These are phyloP conservation scores for Rhea pennata DNA, from an alignment of 2,113 vertebrate genomes.

Conservation along the genomic window DNA sequence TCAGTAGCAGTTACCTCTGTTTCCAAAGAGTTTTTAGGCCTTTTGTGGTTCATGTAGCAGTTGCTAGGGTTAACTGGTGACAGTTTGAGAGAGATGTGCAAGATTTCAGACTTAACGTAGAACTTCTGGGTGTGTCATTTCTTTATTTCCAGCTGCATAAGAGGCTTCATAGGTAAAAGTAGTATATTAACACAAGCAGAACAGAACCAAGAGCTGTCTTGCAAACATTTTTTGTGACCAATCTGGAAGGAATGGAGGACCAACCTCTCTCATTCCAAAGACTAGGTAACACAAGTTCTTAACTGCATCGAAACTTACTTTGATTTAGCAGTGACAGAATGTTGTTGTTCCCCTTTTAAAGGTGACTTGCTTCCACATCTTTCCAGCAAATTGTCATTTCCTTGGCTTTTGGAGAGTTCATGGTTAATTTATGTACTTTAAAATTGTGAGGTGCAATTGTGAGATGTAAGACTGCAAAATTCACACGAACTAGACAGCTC, in stretches of 20 bases:
- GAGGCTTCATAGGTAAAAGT: background rate
- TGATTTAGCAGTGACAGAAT: background rate
- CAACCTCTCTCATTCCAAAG: background rate
- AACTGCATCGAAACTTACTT: background rate
- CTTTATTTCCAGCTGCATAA: background rate
- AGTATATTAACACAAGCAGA: background rate
- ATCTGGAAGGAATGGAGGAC: background rate
- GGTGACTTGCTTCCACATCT: background rate
- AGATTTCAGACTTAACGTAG: background rate
- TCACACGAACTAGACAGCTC: background rate
- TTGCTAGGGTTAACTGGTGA: background rate
- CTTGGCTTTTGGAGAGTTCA: slow-evolving; percentile 3
- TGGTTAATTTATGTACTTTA: background rate
- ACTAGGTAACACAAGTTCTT: background rate
- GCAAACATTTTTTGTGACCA: background rate
- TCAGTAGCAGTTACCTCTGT: background rate
- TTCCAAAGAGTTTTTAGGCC: background rate
- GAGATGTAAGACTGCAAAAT: background rate
- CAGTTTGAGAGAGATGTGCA: background rate
- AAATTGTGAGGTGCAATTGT: background rate
- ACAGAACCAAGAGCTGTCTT: background rate
- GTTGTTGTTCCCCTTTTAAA: background rate
- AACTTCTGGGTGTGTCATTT: background rate
- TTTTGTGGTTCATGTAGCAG: background rate
- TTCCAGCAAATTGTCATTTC: background rate